Evolutionary conservation across 2,113 vertebrate species (phyloP).

Genomic region (Gambusia holbrooki): DNA sequence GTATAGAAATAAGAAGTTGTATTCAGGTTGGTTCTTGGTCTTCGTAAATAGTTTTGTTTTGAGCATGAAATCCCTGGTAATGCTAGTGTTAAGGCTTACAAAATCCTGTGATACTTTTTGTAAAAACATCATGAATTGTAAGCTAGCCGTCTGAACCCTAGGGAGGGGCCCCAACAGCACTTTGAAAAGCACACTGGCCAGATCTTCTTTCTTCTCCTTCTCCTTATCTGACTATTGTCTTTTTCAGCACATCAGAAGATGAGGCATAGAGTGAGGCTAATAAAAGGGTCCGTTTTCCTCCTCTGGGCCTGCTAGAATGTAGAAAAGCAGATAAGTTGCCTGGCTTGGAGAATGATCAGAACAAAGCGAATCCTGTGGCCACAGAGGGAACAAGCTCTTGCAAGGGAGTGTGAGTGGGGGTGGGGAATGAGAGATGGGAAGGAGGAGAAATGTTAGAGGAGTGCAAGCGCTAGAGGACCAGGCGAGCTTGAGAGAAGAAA

Average conservation of each 20-base stretch:
- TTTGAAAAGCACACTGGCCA: slow-evolving; percentile 63
- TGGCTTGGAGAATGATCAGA: slow-evolving; percentile 74
- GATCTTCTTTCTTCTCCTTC: slow-evolving; percentile 55
- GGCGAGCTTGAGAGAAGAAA: slow-evolving; percentile 35
- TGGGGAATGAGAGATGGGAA: background rate
- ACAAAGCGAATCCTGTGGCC: slow-evolving; percentile 71
- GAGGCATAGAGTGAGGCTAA: slow-evolving; percentile 63
- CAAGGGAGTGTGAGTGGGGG: slow-evolving; percentile 30
- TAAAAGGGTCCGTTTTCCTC: slow-evolving; percentile 65
- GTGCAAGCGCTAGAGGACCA: slow-evolving; percentile 35
- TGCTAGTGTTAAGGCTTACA: slow-evolving; percentile 5
- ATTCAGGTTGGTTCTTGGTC: too few relatives aligned
- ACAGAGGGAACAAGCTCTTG: slow-evolving; percentile 62
- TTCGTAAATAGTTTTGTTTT: background rate
- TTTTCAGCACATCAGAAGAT: slow-evolving; percentile 72
- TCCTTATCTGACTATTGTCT: slow-evolving; percentile 64
- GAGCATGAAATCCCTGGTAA: background rate
- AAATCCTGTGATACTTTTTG: slow-evolving; percentile 29
- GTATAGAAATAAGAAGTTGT: too few relatives aligned
- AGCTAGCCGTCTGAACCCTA: slow-evolving; percentile 40
- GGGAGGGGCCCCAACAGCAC: slow-evolving; percentile 34
- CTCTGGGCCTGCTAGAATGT: slow-evolving; percentile 69
- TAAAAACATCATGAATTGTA: slow-evolving; percentile 35
- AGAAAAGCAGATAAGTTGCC: slow-evolving; percentile 76
- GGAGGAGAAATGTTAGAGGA: slow-evolving; percentile 18